These are phyloP conservation scores for Helostoma temminkii DNA, from an alignment of 2,797 vertebrate genomes.

Conservation along the genomic window DNA sequence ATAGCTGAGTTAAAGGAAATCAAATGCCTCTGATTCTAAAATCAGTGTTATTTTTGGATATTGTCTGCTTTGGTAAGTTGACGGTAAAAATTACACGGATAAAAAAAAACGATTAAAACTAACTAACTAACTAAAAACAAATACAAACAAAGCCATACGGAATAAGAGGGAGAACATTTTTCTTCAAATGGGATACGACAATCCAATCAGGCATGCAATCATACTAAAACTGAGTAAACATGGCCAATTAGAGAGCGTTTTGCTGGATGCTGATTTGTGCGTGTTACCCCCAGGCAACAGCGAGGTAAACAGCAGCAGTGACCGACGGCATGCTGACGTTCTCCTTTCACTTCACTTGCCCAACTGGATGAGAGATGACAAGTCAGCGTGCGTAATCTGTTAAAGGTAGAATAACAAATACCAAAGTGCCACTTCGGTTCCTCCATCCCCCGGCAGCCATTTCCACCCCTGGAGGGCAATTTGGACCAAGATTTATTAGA, in stretches of 20 bases:
- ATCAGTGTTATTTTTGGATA: conserved; percentile 1
- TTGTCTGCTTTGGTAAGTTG: too few species aligned
- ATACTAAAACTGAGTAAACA: conserved; percentile 82
- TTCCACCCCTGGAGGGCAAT: conserved; percentile 85
- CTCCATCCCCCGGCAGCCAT: conserved; percentile 82
- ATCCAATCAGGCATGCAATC: conserved; percentile 79
- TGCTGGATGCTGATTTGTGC: conserved; percentile 80
- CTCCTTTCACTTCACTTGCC: conserved; percentile 75
- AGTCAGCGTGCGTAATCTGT: conserved; percentile 81
- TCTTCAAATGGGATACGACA: conserved; percentile 70
- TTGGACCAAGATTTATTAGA: conserved; percentile 88
- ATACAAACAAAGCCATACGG: conserved; percentile 32
- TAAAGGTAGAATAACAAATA: conserved; percentile 88
- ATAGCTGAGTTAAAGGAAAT: conserved; percentile 31
- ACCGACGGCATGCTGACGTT: conserved; percentile 73
- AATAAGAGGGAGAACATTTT: conserved; percentile 60
- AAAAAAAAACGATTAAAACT: too few species aligned
- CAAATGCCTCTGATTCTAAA: conserved; percentile 21
- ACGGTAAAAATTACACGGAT: too few species aligned
- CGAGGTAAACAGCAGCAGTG: conserved; percentile 82
- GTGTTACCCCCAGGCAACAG: conserved; percentile 75
- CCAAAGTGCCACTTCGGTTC: conserved; percentile 84
- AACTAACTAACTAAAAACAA: too few species aligned
- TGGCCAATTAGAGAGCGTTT: conserved; percentile 83
- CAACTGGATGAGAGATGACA: conserved; percentile 78